Evolutionary conservation across 2,797 vertebrate genomes (phyloP), one percentile per base, ranked within the genome.

Genomic region (Fundulus diaphanus): DNA sequence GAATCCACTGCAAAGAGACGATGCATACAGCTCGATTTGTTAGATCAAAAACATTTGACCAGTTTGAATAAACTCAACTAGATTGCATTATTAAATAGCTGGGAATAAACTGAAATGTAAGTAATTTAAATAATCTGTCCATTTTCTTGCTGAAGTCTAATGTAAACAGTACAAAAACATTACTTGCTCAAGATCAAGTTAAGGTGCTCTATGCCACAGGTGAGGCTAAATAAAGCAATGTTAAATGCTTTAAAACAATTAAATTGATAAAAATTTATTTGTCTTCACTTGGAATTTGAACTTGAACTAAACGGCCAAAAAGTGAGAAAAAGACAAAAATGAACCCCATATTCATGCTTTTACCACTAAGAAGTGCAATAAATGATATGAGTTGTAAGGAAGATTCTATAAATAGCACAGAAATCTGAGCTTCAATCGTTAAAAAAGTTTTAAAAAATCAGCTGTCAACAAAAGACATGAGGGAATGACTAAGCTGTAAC

Each of bases 401-500:
- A 22, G 0, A 3, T 35, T 35, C 1, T 7, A n/a, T 12, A 37
- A 65, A 42, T 6, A 42, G 22, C 22, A 40, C 35, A 42, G 42
- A 67, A 73, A 71, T 24, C 9, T 31, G 16, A 51, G 67, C 49
- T 44, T 49, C 68, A 77, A 0, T 61, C 11, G 75, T 74, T n/a
- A n/a, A n/a, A n/a, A n/a, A n/a, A n/a, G n/a, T n/a, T n/a, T 37
- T 84, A 27, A 79, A 69, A 54, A 68, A 9, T 54, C 12, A 70
- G 42, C 66, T 65, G 70, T 71, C 51, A 52, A 72, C 52, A 67
- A 15, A 74, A 61, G 65, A 29, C 37, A 3, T 67, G 8, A 54
- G 37, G 27, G 15, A 59, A 69, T 68, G 48, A 75, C 40, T 54
- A 15, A 77, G 24, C 49, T 22, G 24, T 16, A 70, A 69, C 69